A percentile compares a stretch with the other conserved stretches of the same genome.
Evolutionary conservation across 64 coral and sea anemone genomes (phyloP).

Genomic region (Pachyseris speciosa): DNA sequence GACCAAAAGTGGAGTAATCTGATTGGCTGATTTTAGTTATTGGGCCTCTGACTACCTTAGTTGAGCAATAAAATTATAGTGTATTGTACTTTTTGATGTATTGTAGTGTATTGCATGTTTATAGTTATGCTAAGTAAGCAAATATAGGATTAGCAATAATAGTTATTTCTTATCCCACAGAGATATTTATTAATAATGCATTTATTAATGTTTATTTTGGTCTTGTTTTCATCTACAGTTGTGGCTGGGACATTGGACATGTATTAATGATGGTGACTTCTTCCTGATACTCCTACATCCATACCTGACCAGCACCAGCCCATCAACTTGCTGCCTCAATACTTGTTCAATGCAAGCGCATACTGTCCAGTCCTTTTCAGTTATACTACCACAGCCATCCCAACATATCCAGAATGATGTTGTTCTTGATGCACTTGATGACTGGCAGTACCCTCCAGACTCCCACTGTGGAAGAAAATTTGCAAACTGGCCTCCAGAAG

Average conservation of each 20-base stretch:
- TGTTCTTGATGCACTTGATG: conserved; percentile 21
- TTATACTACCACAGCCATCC: conserved; percentile 45
- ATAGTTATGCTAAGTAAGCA: too few species aligned
- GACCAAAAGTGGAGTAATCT: too few species aligned
- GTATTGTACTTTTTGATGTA: too few species aligned
- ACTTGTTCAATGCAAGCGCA: conserved; percentile 15
- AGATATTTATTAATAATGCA: too few species aligned
- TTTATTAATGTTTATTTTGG: too few species aligned
- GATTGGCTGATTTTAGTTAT: too few species aligned
- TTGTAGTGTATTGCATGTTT: too few species aligned
- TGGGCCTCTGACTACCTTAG: too few species aligned
- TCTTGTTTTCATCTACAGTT: not conserved
- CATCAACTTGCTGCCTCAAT: conserved; percentile 1
- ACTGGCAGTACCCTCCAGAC: not conserved
- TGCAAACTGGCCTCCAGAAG: not conserved
- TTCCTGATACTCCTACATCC: conserved; percentile 9
- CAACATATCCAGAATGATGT: not conserved
- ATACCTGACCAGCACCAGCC: conserved; percentile 49
- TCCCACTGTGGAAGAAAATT: conserved; percentile 40
- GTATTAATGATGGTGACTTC: conserved; percentile 50
- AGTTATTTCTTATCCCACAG: too few species aligned
- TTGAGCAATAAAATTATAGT: too few species aligned
- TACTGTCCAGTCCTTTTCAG: too few species aligned
- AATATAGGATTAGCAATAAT: too few species aligned
- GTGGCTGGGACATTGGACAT: conserved; percentile 6